Percentiles rank a stretch among this genome's conserved stretches.
These are phyloP conservation scores for Cenopis cana DNA, from an alignment of 2,888 invertebrate species.

Conservation along the genomic window DNA sequence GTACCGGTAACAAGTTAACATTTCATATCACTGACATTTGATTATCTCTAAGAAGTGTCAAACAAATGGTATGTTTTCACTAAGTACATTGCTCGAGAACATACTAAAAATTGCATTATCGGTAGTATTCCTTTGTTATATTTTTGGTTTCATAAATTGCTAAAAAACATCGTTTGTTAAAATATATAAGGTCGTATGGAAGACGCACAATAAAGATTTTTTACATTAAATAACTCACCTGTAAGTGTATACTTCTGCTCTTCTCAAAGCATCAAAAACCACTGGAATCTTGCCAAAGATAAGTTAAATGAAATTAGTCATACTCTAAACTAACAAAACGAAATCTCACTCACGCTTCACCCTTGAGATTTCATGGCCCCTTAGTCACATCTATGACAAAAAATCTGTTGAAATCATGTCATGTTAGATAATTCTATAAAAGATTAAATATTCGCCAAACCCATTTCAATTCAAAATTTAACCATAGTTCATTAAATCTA, in stretches of 20 bases:
- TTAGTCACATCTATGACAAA: conserved; percentile 38
- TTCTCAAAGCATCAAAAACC: conserved; percentile 27
- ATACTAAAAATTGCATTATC: too few relatives aligned
- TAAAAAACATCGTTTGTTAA: too few relatives aligned
- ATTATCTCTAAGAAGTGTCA: too few relatives aligned
- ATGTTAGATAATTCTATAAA: neutral
- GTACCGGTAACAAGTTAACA: too few relatives aligned
- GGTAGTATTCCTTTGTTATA: too few relatives aligned
- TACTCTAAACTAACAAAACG: conserved; percentile 26
- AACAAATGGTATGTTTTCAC: too few relatives aligned
- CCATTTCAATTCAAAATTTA: neutral
- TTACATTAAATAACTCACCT: conserved; percentile 8
- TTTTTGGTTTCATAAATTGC: too few relatives aligned
- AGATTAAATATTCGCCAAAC: too few relatives aligned
- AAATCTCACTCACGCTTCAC: conserved; percentile 35
- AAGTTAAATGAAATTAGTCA: conserved; percentile 39
- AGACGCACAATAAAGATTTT: neutral
- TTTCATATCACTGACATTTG: too few relatives aligned
- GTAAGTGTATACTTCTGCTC: conserved; percentile 15
- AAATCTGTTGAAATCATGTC: neutral
- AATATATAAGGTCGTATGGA: too few relatives aligned
- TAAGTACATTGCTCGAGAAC: too few relatives aligned
- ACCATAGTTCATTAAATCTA: neutral
- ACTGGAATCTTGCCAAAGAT: conserved; percentile 26
- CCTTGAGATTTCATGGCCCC: conserved; percentile 39